phyloP scores from a whole-genome alignment of 2,797 vertebrate species.

The Dromococcyx pavoninus region DNA sequence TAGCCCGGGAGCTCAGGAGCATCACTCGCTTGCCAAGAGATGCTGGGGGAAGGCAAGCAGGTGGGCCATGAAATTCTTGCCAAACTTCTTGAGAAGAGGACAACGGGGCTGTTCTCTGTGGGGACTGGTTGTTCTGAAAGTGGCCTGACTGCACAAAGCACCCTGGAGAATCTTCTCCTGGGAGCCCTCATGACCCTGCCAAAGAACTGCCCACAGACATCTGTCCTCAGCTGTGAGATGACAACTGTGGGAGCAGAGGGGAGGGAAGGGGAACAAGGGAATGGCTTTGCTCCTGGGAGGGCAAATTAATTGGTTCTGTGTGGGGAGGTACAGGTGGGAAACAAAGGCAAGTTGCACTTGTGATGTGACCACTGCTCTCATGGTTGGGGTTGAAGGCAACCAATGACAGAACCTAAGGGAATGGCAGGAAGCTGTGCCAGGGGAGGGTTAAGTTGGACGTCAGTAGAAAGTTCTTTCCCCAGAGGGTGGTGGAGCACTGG shows the following conservation, averaged over 20 bases:
- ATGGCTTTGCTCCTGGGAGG: not conserved
- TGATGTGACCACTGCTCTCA: rapidly evolving
- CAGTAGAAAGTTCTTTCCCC: too few relatives aligned
- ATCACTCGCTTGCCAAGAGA: not conserved
- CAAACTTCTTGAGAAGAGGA: not conserved
- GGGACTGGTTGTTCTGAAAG: not conserved
- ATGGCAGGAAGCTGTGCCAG: too few relatives aligned
- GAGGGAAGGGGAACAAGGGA: not conserved
- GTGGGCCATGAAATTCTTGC: not conserved
- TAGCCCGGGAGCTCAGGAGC: not conserved
- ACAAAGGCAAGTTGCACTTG: not conserved
- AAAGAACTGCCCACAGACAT: not conserved
- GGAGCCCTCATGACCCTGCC: rapidly evolving
- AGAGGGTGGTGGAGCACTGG: too few relatives aligned
- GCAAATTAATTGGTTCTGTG: not conserved
- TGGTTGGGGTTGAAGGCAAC: rapidly evolving
- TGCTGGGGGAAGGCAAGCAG: not conserved
- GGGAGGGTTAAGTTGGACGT: too few relatives aligned
- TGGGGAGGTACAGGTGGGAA: not conserved
- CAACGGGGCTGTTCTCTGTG: not conserved
- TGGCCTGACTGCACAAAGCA: not conserved
- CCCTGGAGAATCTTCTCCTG: not conserved
- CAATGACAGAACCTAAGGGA: too few relatives aligned
- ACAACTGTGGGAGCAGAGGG: not conserved
- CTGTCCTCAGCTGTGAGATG: not conserved